These are phyloP conservation scores for Chloropsis hardwickii DNA, from an alignment of 2,113 vertebrate species.

Conservation along the genomic window DNA sequence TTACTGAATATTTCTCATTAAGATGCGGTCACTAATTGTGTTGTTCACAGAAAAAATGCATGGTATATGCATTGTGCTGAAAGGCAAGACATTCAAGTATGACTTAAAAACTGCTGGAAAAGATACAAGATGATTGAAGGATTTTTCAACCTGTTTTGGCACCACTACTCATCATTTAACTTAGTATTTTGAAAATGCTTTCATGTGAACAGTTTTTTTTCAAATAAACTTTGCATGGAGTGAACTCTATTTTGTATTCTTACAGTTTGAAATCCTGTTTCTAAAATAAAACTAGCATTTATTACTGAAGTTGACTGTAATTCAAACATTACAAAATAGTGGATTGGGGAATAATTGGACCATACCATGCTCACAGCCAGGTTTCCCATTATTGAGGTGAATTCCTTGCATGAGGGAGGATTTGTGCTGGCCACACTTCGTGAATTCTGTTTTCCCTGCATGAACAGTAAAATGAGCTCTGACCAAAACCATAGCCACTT, in stretches of 20 bases:
- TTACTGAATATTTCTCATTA: constrained; percentile 31
- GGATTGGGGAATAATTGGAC: background rate
- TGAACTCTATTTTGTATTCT: background rate
- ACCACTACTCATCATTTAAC: background rate
- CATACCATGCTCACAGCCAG: background rate
- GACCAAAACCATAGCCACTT: background rate
- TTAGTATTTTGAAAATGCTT: constrained; percentile 16
- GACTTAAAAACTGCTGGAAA: constrained; percentile 45
- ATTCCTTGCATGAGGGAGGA: background rate
- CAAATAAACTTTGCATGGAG: background rate
- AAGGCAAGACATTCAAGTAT: constrained; percentile 43
- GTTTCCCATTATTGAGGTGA: background rate
- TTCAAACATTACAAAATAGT: background rate
- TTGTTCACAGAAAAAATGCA: constrained; percentile 14
- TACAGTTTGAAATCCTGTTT: background rate
- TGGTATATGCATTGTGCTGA: constrained; percentile 20
- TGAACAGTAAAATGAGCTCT: background rate
- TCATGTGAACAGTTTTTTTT: background rate
- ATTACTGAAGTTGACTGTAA: background rate
- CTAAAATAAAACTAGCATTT: background rate
- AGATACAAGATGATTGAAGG: constrained; percentile 21
- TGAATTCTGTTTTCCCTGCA: background rate
- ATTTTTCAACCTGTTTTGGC: constrained; percentile 8
- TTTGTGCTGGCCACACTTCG: background rate
- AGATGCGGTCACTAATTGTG: constrained; percentile 35